These are phyloP conservation scores for Salvelinus sp. DNA, from an alignment of 2,113 vertebrate species.

Conservation along the genomic window DNA sequence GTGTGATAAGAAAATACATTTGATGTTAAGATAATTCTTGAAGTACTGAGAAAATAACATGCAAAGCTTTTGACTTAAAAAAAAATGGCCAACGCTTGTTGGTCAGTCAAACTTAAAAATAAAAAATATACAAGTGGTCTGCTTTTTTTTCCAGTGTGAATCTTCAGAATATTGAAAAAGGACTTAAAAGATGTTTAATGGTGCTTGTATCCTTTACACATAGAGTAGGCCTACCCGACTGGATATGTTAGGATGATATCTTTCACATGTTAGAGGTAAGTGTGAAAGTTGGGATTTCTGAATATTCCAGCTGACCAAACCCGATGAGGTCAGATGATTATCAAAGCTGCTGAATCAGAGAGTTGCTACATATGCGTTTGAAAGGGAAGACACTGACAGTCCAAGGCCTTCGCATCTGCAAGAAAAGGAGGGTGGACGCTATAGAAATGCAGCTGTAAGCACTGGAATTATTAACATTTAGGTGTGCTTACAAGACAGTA, in stretches of 20 bases:
- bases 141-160: too few relatives aligned
- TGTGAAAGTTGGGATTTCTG: neutral
- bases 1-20: conserved; percentile 23
- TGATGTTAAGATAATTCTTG: neutral
- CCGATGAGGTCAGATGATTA: conserved; percentile 77
- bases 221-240: too few relatives aligned
- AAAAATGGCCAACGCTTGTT: too few relatives aligned
- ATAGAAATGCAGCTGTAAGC: conserved; percentile 70
- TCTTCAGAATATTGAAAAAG: too few relatives aligned
- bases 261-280: neutral
- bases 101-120: too few relatives aligned
- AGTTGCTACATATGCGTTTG: conserved; percentile 54
- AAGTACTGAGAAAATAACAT: too few relatives aligned
- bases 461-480: conserved; percentile 75
- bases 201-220: too few relatives aligned
- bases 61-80: too few relatives aligned
- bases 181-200: too few relatives aligned
- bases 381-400: conserved; percentile 72
- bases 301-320: conserved; percentile 59
- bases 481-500: conserved; percentile 76
- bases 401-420: conserved; percentile 73
- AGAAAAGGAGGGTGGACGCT: conserved; percentile 49
- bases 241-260: neutral
- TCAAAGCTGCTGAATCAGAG: conserved; percentile 78
- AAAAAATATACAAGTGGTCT: too few relatives aligned